These are phyloP conservation scores for Bombus terrestris DNA, from an alignment of 1,140 invertebrate genomes.

Conservation along the genomic window DNA sequence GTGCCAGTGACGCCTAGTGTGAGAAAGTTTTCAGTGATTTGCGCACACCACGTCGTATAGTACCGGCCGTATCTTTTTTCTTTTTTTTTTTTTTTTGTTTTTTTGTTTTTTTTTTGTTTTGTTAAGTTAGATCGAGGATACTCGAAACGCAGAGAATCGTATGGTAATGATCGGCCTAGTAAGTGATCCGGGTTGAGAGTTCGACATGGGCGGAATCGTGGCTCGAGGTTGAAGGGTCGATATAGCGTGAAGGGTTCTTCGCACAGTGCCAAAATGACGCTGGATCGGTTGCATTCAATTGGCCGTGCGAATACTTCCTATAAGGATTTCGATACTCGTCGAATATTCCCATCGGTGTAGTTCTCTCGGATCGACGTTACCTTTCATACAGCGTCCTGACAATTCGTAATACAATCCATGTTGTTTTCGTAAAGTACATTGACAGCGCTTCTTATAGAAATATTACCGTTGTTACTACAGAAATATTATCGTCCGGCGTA, in stretches of 20 bases:
- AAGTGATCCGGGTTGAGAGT: conserved; percentile 24
- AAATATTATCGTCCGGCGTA: not conserved
- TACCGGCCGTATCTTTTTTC: not conserved
- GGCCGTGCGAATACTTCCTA: not conserved
- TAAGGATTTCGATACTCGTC: not conserved
- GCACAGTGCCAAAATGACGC: conserved; percentile 53
- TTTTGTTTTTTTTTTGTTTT: not conserved
- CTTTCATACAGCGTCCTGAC: too few relatives aligned
- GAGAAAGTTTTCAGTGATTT: conserved; percentile 49
- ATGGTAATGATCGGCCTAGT: conserved; percentile 40
- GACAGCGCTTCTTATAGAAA: not conserved
- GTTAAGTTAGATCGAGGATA: not conserved
- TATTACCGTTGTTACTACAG: too few relatives aligned
- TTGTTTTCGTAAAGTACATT: not conserved
- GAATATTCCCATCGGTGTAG: not conserved
- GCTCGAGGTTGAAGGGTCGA: conserved; percentile 61
- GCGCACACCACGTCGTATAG: not conserved
- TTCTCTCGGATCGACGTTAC: too few relatives aligned
- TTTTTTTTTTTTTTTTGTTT: too few relatives aligned
- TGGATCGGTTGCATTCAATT: conserved; percentile 35
- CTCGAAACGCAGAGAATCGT: not conserved
- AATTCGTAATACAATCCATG: not conserved
- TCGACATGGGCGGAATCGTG: conserved; percentile 52
- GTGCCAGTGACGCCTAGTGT: conserved; percentile 57
- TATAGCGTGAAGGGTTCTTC: conserved; percentile 56